Percentiles rank a stretch among this genome's conserved stretches.
Evolutionary conservation across 2,113 vertebrate genomes (phyloP).

Genomic region (Paedocypris sp.): DNA sequence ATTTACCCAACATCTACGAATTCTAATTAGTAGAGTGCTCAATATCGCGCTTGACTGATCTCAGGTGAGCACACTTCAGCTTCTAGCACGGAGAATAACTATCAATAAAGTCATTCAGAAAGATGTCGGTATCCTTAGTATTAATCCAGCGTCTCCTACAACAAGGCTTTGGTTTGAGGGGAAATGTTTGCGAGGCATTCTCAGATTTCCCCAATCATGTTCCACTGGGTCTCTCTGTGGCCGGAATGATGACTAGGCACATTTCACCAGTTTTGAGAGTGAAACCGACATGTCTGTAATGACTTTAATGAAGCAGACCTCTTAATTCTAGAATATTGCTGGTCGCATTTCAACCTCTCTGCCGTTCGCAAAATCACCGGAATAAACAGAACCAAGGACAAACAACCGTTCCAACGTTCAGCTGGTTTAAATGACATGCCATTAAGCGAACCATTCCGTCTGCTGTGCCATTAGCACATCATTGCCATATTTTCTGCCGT

Average conservation of each 20-base stretch:
- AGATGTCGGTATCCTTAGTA: too few species aligned
- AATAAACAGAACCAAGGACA: constrained; percentile 15
- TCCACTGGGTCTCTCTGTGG: constrained; percentile 5
- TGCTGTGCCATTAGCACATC: neutral
- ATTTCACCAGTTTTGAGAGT: neutral
- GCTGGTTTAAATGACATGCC: neutral
- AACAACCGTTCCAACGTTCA: neutral
- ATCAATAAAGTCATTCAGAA: too few species aligned
- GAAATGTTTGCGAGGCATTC: constrained; percentile 7
- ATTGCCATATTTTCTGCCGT: constrained; percentile 1
- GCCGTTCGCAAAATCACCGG: constrained; percentile 11
- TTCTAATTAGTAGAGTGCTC: too few species aligned
- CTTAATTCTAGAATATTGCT: constrained; percentile 7
- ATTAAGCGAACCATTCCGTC: constrained; percentile 1
- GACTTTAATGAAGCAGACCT: constrained; percentile 19
- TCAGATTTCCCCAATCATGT: neutral
- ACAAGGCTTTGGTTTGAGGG: constrained; percentile 15
- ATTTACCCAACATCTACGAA: too few species aligned
- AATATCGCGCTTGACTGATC: too few species aligned
- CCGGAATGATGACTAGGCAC: constrained; percentile 21
- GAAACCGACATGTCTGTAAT: constrained; percentile 24
- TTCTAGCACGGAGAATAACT: too few species aligned
- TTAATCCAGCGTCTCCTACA: constrained; percentile 25
- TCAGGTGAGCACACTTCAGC: too few species aligned
- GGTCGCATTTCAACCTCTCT: constrained; percentile 3